phyloP scores from a whole-genome alignment of 2,888 invertebrate species.

The Thymelicus sylvestris region DNA sequence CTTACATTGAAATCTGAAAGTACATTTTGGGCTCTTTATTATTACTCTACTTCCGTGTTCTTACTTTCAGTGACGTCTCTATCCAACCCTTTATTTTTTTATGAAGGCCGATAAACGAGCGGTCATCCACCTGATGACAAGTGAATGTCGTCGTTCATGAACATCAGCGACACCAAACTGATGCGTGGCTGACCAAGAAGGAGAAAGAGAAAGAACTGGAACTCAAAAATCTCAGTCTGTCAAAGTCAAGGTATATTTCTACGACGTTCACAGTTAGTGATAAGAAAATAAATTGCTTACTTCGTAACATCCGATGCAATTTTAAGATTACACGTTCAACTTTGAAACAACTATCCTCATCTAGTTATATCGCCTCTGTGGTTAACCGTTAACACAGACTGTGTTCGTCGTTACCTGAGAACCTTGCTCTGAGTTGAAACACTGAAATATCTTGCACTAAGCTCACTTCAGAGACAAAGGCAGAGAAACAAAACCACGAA shows the following conservation, averaged over 20 bases:
- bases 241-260: too few species aligned
- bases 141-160: too few species aligned
- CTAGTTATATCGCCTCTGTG: neutral
- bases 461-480: neutral
- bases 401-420: neutral
- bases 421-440: too few species aligned
- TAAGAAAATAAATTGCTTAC: too few species aligned
- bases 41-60: neutral
- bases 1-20: conserved; percentile 2
- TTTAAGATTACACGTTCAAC: neutral
- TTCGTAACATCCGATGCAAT: neutral
- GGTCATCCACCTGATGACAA: too few species aligned
- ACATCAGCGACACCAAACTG: too few species aligned
- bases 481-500: neutral
- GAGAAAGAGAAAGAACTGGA: too few species aligned
- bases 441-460: neutral
- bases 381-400: neutral
- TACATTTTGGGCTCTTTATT: conserved; percentile 16
- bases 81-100: neutral
- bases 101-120: too few species aligned
- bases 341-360: neutral
- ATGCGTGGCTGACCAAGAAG: too few species aligned
- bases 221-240: too few species aligned
- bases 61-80: neutral
- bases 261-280: too few species aligned